A percentile compares a stretch with the other conserved stretches of the same genome.
phyloP scores from a whole-genome alignment of 1,140 invertebrate species.

The Heterodera schachtii region DNA sequence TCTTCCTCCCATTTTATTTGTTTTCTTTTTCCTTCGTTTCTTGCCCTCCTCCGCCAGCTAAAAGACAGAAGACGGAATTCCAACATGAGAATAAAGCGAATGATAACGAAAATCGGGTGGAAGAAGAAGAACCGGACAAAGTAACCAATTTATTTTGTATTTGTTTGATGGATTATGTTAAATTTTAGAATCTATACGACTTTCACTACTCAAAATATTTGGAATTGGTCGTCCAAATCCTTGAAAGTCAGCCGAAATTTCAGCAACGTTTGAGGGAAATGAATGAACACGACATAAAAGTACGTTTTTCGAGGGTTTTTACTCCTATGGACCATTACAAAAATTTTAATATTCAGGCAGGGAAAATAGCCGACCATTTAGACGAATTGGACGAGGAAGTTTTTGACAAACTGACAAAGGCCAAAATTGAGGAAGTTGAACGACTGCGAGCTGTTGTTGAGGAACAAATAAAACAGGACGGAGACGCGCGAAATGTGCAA shows the following conservation, averaged over 20 bases:
- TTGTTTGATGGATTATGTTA: constrained; percentile 22
- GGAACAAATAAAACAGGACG: constrained; percentile 59
- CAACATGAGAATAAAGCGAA: constrained; percentile 23
- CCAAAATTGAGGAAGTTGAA: constrained; percentile 61
- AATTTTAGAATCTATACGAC: constrained; percentile 55
- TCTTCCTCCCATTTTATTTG: neutral
- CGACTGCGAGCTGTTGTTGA: constrained; percentile 56
- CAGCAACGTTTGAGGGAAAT: constrained; percentile 56
- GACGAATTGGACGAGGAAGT: constrained; percentile 56
- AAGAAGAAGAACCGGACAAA: constrained; percentile 12
- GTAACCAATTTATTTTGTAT: constrained; percentile 16
- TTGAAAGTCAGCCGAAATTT: constrained; percentile 62
- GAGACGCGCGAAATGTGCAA: constrained; percentile 68
- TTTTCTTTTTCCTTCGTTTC: constrained; percentile 17
- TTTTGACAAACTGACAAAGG: constrained; percentile 60
- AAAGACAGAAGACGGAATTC: constrained; percentile 19
- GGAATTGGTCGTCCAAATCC: constrained; percentile 63
- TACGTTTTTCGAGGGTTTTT: constrained; percentile 20
- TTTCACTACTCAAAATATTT: constrained; percentile 64
- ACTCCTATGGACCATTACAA: neutral
- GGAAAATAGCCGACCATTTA: constrained; percentile 64
- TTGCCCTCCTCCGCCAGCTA: constrained; percentile 27
- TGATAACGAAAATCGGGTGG: neutral
- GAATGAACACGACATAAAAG: constrained; percentile 65
- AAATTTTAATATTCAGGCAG: constrained; percentile 42